Conservation (phyloP, 2,797 vertebrate species). For the Acipenser ruthenus region DNA sequence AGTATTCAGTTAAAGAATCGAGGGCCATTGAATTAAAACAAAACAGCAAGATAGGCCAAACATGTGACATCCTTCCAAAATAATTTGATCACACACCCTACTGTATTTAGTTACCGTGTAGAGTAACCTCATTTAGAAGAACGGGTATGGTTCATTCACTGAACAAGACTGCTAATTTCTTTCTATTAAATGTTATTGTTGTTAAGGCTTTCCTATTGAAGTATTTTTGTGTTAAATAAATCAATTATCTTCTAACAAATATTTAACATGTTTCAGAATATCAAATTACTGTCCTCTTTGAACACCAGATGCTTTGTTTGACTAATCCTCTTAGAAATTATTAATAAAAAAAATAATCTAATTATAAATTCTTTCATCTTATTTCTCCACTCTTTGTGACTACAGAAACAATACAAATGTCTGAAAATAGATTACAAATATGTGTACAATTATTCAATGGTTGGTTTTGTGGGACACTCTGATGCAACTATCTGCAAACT, state of each 20-base stretch:
- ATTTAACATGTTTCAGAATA: conserved; percentile 10
- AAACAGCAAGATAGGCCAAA: no score
- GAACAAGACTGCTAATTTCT: conserved; percentile 10
- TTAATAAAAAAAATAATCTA: background rate
- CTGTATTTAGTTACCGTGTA: no score
- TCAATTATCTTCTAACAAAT: conserved; percentile 12
- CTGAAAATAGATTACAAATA: conserved; percentile 11
- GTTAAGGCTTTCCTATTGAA: background rate
- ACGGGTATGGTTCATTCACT: background rate
- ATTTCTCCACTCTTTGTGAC: background rate
- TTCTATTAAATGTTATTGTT: conserved; percentile 1
- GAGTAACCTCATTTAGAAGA: no score
- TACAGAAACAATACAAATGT: conserved; percentile 5
- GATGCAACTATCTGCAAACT: conserved; percentile 3
- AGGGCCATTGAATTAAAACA: no score
- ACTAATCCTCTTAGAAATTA: conserved; percentile 8
- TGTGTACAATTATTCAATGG: conserved; percentile 4
- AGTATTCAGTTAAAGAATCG: no score
- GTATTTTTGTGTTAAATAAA: conserved; percentile 10
- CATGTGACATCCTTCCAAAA: no score
- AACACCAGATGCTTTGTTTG: background rate
- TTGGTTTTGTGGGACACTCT: background rate
- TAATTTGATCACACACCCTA: no score
- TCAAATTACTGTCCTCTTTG: conserved; percentile 1
- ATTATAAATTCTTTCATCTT: conserved; percentile 1